phyloP scores from a whole-genome alignment of 2,888 invertebrate genomes.

The Caenorhabditis japonica region DNA sequence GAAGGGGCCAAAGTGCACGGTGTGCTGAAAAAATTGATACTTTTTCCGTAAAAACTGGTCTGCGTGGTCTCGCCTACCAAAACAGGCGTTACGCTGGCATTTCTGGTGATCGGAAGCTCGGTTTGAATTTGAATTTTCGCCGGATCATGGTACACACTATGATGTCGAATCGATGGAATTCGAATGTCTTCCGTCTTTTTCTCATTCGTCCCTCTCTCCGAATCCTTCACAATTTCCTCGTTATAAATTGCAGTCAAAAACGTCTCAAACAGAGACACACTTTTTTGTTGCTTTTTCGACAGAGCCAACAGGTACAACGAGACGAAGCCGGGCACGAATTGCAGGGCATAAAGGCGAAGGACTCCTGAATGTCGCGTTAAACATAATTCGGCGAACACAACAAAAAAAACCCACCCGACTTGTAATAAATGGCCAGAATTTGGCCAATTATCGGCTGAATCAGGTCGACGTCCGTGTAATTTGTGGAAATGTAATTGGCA shows the following conservation, averaged over 20 bases:
- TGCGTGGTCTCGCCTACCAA: too few species aligned
- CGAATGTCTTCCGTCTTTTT: constrained; percentile 83
- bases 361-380: too few species aligned
- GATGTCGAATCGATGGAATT: constrained; percentile 89
- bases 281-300: constrained; percentile 69
- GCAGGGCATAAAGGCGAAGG: constrained; percentile 70
- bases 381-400: constrained; percentile 8
- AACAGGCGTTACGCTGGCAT: constrained; percentile 51
- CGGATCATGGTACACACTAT: constrained; percentile 95
- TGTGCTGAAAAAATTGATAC: constrained; percentile 17
- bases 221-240: constrained; percentile 74
- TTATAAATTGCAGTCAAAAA: constrained; percentile 76
- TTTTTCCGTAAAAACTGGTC: too few species aligned
- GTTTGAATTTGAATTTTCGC: constrained; percentile 82
- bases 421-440: constrained; percentile 72
- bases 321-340: constrained; percentile 70
- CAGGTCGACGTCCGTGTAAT: constrained; percentile 72
- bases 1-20: constrained; percentile 90
- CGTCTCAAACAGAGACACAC: constrained; percentile 71
- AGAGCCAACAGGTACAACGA: constrained; percentile 66
- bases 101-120: constrained; percentile 52
- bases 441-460: constrained; percentile 74
- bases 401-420: constrained; percentile 60
- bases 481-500: constrained; percentile 69
- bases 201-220: constrained; percentile 62